Conservation (phyloP, 2,888 invertebrate species). For the Gandaritis pyraliata region DNA sequence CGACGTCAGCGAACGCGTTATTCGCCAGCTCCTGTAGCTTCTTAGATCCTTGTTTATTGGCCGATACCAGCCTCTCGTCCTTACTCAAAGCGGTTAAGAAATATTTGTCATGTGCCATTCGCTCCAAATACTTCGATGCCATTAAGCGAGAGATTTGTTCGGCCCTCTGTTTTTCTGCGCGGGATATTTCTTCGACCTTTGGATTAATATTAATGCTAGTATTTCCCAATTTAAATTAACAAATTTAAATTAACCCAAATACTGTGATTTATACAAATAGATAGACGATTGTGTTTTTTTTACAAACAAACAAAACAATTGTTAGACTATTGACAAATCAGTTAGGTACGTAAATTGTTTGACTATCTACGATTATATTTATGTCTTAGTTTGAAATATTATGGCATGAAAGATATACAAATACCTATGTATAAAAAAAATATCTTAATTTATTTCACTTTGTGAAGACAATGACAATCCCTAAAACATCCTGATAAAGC, state of each 20-base stretch:
- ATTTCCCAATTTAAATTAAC: too few species aligned
- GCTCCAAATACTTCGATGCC: constrained; percentile 78
- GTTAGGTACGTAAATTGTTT: too few species aligned
- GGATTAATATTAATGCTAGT: constrained; percentile 48
- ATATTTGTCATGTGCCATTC: constrained; percentile 80
- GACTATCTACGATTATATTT: too few species aligned
- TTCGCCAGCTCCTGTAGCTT: constrained; percentile 67
- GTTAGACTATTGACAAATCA: too few species aligned
- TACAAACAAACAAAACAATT: background rate
- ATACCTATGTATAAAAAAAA: too few species aligned
- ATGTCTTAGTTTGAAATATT: too few species aligned
- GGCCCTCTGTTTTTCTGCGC: constrained; percentile 68
- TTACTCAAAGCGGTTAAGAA: constrained; percentile 71
- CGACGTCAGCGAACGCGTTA: constrained; percentile 69
- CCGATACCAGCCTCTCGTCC: constrained; percentile 72
- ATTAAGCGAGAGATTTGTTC: constrained; percentile 73
- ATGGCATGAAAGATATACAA: too few species aligned
- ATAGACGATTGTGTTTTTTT: background rate
- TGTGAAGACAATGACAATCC: too few species aligned
- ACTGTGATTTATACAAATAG: constrained; percentile 2
- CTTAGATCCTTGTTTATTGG: constrained; percentile 70
- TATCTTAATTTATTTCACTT: too few species aligned
- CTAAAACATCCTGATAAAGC: too few species aligned
- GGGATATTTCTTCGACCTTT: constrained; percentile 72
- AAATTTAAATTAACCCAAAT: constrained; percentile 4